These are phyloP conservation scores for Cyprinella venusta DNA, from an alignment of 2,797 vertebrate species.

Conservation along the genomic window DNA sequence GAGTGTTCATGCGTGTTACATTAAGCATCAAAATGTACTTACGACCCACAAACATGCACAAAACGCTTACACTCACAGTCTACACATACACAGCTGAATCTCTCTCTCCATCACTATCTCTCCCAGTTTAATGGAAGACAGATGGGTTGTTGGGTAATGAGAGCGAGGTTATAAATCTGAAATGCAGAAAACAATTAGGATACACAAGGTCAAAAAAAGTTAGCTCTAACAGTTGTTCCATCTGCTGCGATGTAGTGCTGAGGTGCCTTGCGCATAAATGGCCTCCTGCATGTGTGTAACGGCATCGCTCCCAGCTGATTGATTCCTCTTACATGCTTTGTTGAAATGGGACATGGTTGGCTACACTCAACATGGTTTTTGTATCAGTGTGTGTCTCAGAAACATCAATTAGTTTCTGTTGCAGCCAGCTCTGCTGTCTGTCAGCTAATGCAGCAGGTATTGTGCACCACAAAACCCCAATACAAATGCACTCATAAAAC, in stretches of 20 bases:
- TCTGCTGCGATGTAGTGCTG: conserved; percentile 36
- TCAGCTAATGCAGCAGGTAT: conserved; percentile 21
- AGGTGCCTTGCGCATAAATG: conserved; percentile 6
- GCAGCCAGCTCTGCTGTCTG: conserved; percentile 1
- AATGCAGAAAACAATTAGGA: conserved; percentile 62
- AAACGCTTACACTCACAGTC: background rate
- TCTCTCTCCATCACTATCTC: conserved; percentile 24
- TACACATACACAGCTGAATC: background rate
- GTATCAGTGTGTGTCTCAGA: conserved; percentile 48
- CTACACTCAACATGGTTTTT: conserved; percentile 34
- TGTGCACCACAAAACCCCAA: background rate
- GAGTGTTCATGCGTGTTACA: background rate
- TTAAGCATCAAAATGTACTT: conserved; percentile 7
- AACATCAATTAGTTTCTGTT: conserved; percentile 45
- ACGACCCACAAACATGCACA: background rate
- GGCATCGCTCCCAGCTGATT: conserved; percentile 31
- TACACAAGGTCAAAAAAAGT: conserved; percentile 56
- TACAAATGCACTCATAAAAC: background rate
- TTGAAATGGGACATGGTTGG: conserved; percentile 47
- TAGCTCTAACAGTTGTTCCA: conserved; percentile 59
- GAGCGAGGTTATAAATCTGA: conserved; percentile 41
- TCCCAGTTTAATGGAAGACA: conserved; percentile 41
- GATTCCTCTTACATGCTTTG: conserved; percentile 50
- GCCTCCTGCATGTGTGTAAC: conserved; percentile 20
- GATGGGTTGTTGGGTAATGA: conserved; percentile 35